phyloP scores from a whole-genome alignment of 2,797 vertebrate genomes.

The Pantherophis alleghaniensis region DNA sequence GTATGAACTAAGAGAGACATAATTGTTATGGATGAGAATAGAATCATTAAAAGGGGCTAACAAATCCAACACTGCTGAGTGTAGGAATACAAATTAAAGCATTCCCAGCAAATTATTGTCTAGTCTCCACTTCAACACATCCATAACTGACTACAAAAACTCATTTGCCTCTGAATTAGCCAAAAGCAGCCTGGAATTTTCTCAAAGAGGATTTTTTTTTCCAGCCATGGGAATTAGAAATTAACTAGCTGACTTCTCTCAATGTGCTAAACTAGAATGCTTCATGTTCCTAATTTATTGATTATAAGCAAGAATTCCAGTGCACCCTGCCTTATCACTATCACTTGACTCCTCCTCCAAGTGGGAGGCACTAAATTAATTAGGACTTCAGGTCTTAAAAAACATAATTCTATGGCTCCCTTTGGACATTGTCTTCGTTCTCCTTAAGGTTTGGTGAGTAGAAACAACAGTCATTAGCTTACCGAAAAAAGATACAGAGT shows the following conservation, averaged over 20 bases:
- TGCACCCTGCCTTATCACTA: background rate
- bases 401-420: background rate
- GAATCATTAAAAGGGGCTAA: background rate
- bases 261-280: background rate
- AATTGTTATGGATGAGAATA: background rate
- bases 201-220: background rate
- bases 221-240: background rate
- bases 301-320: background rate
- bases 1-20: background rate
- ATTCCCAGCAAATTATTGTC: background rate
- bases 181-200: background rate
- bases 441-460: background rate
- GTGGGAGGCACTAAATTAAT: background rate
- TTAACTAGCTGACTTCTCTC: background rate
- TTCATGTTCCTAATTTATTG: background rate
- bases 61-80: background rate
- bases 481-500: constrained; percentile 27
- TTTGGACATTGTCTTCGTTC: background rate
- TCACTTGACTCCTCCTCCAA: background rate
- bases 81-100: background rate
- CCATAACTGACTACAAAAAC: background rate
- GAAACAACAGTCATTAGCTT: background rate
- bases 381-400: background rate
- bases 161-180: background rate
- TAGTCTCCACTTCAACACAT: background rate